These are phyloP conservation scores for Clytia hemisphaerica DNA, from an alignment of 30 jellyfish, hydroid and myxozoan genomes.

Conservation along the genomic window DNA sequence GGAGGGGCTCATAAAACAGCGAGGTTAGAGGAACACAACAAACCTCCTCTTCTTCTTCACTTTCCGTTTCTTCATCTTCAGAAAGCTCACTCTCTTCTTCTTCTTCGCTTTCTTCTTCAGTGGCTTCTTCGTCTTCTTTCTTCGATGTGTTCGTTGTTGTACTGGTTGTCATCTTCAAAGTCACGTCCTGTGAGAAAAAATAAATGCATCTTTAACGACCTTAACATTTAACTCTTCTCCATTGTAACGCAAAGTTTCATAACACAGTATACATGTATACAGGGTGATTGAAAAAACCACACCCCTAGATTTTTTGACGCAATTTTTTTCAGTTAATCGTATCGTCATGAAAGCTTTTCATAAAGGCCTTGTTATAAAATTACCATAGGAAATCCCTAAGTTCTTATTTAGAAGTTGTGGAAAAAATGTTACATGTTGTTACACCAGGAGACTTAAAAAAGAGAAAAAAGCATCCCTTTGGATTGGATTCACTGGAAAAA, in stretches of 20 bases:
- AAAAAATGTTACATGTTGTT: no score
- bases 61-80: slow-evolving; percentile 34
- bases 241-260: no score
- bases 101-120: slow-evolving; percentile 31
- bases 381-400: no score
- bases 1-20: no score
- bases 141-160: background rate
- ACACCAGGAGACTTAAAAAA: no score
- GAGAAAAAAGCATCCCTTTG: background rate
- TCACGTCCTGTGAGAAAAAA: slow-evolving; percentile 43
- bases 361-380: no score
- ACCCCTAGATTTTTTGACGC: no score
- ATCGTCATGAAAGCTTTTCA: no score
- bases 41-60: slow-evolving; percentile 21
- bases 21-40: no score
- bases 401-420: no score
- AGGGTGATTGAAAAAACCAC: background rate
- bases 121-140: slow-evolving; percentile 31
- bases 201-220: background rate
- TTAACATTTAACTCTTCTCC: background rate
- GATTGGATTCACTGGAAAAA: background rate
- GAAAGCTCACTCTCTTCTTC: slow-evolving; percentile 30
- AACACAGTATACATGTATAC: no score
- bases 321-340: no score
- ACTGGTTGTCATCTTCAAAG: slow-evolving; percentile 47